Percentiles rank a stretch among this genome's conserved stretches.
Evolutionary conservation across 1,140 invertebrate genomes (phyloP).

Genomic region (Papilio glaucus): DNA sequence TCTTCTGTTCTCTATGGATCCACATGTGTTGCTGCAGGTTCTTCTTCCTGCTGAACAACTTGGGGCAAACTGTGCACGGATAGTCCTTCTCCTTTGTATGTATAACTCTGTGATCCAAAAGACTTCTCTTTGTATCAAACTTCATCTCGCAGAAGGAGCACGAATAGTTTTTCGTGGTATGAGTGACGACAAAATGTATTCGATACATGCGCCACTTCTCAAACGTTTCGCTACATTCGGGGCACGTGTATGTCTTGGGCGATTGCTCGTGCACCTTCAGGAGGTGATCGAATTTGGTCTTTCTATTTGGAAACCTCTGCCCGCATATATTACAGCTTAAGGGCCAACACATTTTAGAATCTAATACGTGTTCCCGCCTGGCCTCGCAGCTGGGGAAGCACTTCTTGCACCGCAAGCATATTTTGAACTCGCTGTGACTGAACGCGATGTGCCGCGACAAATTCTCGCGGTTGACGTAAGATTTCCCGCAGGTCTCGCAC

Average conservation of each 20-base stretch:
- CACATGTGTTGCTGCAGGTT: constrained; percentile 83
- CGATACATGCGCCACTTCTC: constrained; percentile 59
- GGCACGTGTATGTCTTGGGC: constrained; percentile 57
- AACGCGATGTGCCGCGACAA: constrained; percentile 53
- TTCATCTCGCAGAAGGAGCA: constrained; percentile 67
- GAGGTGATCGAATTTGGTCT: constrained; percentile 51
- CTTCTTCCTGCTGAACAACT: constrained; percentile 81
- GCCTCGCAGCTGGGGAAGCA: constrained; percentile 52
- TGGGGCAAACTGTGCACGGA: constrained; percentile 74
- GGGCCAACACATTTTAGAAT: constrained; percentile 53
- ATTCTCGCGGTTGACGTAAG: constrained; percentile 58
- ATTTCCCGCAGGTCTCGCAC: constrained; percentile 69
- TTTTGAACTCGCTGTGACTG: constrained; percentile 50
- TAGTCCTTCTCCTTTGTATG: constrained; percentile 72
- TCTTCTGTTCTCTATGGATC: constrained; percentile 74
- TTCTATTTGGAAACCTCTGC: constrained; percentile 50
- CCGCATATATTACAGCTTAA: constrained; percentile 54
- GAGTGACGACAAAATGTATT: constrained; percentile 62
- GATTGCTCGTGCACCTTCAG: constrained; percentile 50
- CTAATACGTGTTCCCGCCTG: constrained; percentile 51
- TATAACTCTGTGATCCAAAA: constrained; percentile 62
- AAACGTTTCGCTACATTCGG: constrained; percentile 60
- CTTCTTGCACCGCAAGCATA: constrained; percentile 61
- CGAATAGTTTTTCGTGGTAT: constrained; percentile 60
- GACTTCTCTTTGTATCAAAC: constrained; percentile 61